These are phyloP conservation scores for Phalanger gymnotis DNA, from an alignment of 2,797 vertebrate species.

Conservation along the genomic window DNA sequence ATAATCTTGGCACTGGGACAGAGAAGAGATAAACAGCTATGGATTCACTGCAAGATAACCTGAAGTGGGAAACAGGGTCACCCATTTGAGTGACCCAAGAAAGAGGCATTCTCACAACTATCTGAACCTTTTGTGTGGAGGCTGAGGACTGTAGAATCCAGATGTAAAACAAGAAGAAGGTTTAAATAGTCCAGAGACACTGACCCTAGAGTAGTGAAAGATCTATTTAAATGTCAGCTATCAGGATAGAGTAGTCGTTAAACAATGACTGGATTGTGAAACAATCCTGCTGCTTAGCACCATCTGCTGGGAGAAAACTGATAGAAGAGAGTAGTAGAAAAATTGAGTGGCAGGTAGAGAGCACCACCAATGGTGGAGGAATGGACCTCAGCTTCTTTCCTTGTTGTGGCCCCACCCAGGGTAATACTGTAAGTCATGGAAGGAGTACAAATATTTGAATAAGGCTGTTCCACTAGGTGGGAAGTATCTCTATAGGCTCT, in stretches of 20 bases:
- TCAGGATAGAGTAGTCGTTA: neutral
- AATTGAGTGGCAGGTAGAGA: neutral
- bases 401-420: neutral
- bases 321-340: neutral
- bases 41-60: neutral
- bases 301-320: neutral
- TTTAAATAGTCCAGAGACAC: neutral
- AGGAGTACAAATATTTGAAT: neutral
- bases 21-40: neutral
- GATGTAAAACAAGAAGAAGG: neutral
- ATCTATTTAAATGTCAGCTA: neutral
- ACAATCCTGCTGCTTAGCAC: neutral
- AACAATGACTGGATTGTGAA: no score
- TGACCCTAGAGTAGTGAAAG: neutral
- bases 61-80: neutral
- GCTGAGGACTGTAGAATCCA: neutral
- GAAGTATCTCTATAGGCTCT: neutral
- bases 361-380: neutral
- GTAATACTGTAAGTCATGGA: neutral
- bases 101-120: neutral
- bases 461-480: neutral
- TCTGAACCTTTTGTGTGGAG: neutral
- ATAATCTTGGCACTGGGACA: neutral
- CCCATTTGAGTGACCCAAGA: neutral
- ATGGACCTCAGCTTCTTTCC: neutral